phyloP scores from a whole-genome alignment of 1,140 invertebrate genomes.

The Brachystomella parvula region DNA sequence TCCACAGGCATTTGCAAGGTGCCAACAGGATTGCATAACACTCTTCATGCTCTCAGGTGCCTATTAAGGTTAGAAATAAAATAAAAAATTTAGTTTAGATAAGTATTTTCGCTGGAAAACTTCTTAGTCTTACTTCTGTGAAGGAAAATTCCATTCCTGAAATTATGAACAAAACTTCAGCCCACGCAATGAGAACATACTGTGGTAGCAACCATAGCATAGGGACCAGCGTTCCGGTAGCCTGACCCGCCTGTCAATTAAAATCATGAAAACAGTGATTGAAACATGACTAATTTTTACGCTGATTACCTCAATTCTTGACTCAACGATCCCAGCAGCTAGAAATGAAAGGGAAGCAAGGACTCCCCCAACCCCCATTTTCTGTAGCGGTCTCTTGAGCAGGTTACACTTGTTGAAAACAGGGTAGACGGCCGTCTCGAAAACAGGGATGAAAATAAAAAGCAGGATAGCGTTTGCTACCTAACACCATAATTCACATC shows the following conservation, averaged over 20 bases:
- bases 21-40: constrained; percentile 77
- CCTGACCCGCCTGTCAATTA: constrained; percentile 29
- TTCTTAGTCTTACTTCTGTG: constrained; percentile 25
- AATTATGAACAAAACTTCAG: constrained; percentile 35
- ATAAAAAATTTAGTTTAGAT: constrained; percentile 12
- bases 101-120: background rate
- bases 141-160: constrained; percentile 35
- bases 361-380: constrained; percentile 53
- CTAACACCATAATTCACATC: constrained; percentile 32
- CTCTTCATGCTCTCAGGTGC: constrained; percentile 86
- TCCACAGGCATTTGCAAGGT: constrained; percentile 80
- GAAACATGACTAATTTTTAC: background rate
- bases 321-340: constrained; percentile 51
- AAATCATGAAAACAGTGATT: background rate
- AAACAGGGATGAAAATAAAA: constrained; percentile 22
- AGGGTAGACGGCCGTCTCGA: constrained; percentile 47
- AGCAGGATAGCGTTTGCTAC: constrained; percentile 48
- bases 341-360: constrained; percentile 52
- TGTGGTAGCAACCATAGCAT: constrained; percentile 58
- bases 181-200: constrained; percentile 43
- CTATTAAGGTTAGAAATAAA: too few relatives aligned
- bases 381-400: constrained; percentile 48
- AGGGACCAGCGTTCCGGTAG: constrained; percentile 45
- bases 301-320: constrained; percentile 47
- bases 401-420: constrained; percentile 34